These are phyloP conservation scores for Sebastes miniatus DNA, from an alignment of 2,797 vertebrate species.

Conservation along the genomic window DNA sequence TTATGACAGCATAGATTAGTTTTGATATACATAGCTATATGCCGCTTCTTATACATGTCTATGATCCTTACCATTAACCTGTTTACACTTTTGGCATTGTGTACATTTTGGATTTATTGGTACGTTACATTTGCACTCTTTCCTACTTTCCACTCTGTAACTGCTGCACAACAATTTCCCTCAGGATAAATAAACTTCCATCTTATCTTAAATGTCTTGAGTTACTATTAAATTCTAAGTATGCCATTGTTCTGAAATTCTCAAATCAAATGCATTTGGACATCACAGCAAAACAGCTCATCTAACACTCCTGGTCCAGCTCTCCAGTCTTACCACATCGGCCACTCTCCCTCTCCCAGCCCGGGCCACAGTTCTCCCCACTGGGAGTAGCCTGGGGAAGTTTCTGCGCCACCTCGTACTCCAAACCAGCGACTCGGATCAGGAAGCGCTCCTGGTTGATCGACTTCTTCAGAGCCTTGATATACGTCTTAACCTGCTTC, in stretches of 20 bases:
- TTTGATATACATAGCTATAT: no score
- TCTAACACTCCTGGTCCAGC: background rate
- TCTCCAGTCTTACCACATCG: constrained; percentile 92
- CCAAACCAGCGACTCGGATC: constrained; percentile 91
- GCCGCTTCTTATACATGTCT: no score
- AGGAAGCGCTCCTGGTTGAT: constrained; percentile 98
- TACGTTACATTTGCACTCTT: background rate
- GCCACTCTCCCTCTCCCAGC: constrained; percentile 87
- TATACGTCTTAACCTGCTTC: constrained; percentile 91
- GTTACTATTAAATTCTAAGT: background rate
- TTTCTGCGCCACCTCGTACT: constrained; percentile 95
- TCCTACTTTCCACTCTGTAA: background rate
- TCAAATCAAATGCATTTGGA: background rate
- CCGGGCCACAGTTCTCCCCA: constrained; percentile 85
- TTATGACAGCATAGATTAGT: background rate
- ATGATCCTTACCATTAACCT: no score
- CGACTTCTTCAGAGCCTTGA: constrained; percentile 96
- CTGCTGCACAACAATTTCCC: background rate
- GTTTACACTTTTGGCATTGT: background rate
- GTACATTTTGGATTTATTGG: background rate
- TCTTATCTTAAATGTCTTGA: background rate
- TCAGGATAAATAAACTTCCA: no score
- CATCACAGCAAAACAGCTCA: background rate
- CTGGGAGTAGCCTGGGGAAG: constrained; percentile 74
- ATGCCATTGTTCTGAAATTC: background rate